These are phyloP conservation scores for Drosophila lutescens DNA, from an alignment of 2,888 invertebrate species.

Conservation along the genomic window DNA sequence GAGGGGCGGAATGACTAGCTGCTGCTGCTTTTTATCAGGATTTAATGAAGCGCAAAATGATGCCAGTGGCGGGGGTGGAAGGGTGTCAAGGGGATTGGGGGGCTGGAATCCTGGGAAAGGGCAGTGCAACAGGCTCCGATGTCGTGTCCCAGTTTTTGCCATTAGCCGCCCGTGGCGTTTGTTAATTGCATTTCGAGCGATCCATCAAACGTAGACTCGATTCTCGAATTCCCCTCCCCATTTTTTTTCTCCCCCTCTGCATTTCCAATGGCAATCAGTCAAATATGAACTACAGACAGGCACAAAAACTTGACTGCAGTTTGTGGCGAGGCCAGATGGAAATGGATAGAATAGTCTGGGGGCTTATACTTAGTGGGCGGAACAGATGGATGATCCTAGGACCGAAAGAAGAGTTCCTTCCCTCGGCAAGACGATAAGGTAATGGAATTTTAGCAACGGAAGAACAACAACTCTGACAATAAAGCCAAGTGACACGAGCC, in stretches of 20 bases:
- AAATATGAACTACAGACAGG: slow-evolving; percentile 73
- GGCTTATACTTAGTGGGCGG: slow-evolving; percentile 13
- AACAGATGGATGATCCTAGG: slow-evolving; percentile 53
- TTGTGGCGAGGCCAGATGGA: slow-evolving; percentile 34
- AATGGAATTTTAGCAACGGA: slow-evolving; percentile 52
- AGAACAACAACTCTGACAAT: slow-evolving; percentile 58
- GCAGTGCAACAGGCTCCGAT: slow-evolving; percentile 40
- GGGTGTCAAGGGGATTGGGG: neutral
- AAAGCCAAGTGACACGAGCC: slow-evolving; percentile 66
- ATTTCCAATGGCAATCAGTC: slow-evolving; percentile 77
- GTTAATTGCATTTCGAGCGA: slow-evolving; percentile 67
- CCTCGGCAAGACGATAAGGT: slow-evolving; percentile 34
- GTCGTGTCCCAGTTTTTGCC: slow-evolving; percentile 23
- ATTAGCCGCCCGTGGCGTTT: slow-evolving; percentile 19
- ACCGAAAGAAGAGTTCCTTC: slow-evolving; percentile 28
- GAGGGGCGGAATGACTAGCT: slow-evolving; percentile 19
- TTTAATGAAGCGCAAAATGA: slow-evolving; percentile 74
- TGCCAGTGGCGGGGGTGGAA: slow-evolving; percentile 14
- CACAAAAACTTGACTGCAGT: slow-evolving; percentile 63
- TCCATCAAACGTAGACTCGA: slow-evolving; percentile 57
- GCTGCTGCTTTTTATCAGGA: slow-evolving; percentile 32
- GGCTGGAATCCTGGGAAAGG: neutral
- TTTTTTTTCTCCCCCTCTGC: slow-evolving; percentile 51
- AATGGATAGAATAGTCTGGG: slow-evolving; percentile 12
- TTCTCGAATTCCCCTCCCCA: slow-evolving; percentile 16